Conservation (phyloP, 1,140 invertebrate species). For the Liolophura sinensis region DNA sequence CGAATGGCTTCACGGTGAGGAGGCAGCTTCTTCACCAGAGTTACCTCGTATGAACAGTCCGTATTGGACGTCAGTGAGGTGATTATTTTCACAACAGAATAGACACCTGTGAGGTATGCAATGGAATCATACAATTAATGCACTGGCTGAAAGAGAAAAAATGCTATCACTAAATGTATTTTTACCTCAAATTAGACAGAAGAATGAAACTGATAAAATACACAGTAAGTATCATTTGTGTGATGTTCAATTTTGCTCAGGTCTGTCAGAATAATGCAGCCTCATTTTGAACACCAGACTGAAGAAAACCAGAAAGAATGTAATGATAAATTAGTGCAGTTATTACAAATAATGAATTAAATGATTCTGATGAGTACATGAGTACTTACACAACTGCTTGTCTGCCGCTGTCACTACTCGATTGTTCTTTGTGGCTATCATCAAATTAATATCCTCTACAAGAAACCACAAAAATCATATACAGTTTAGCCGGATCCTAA, state of each 20-base stretch:
- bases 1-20: slow-evolving; percentile 36
- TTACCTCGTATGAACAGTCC: slow-evolving; percentile 13
- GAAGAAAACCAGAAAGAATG: no score
- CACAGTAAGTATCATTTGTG: no score
- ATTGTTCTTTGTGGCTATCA: slow-evolving; percentile 34
- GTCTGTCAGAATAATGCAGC: no score
- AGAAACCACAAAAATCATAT: no score
- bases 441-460: slow-evolving; percentile 28
- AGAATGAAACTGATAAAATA: slow-evolving; percentile 1
- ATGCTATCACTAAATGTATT: neutral
- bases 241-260: no score
- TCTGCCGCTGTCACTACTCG: slow-evolving; percentile 37
- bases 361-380: neutral
- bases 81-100: slow-evolving; percentile 12
- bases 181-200: neutral
- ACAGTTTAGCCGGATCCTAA: no score
- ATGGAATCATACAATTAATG: neutral
- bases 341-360: neutral
- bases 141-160: neutral
- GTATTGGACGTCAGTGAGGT: neutral
- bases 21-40: slow-evolving; percentile 23
- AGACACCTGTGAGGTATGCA: slow-evolving; percentile 16
- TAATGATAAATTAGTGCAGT: slow-evolving; percentile 1
- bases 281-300: no score
- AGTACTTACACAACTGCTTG: slow-evolving; percentile 33